These are phyloP conservation scores for Beroe forskalii DNA, from an alignment of 37 sponge, comb jelly and placozoan species.

Conservation along the genomic window DNA sequence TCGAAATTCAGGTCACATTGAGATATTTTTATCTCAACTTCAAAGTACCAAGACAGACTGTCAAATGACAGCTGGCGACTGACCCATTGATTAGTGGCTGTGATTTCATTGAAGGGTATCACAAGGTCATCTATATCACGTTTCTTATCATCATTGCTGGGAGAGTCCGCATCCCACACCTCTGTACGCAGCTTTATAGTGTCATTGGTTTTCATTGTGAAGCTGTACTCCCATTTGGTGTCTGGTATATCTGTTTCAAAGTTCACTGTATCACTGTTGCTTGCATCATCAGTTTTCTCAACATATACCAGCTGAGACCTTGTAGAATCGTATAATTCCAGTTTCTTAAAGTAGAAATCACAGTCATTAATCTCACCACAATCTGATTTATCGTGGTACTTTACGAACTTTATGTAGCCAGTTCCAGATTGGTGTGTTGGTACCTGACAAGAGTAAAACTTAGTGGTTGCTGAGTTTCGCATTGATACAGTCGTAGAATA, in stretches of 20 bases:
- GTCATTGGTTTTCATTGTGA: background rate
- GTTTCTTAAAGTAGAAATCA: conserved; percentile 36
- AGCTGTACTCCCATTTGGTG: background rate
- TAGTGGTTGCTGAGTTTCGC: no score
- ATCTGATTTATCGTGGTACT: background rate
- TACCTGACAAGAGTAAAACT: background rate
- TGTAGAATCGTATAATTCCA: background rate
- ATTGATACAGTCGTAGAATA: no score
- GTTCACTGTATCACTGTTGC: background rate
- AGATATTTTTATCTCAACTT: background rate
- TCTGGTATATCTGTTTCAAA: background rate
- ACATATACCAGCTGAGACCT: background rate
- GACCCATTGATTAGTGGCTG: background rate
- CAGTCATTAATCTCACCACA: background rate
- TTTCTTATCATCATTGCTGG: background rate
- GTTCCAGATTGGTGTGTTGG: background rate
- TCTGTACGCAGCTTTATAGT: background rate
- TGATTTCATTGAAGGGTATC: background rate
- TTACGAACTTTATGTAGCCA: background rate
- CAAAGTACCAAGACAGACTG: background rate
- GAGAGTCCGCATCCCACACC: background rate
- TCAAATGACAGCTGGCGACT: background rate
- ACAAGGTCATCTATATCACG: background rate
- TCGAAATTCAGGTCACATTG: background rate
- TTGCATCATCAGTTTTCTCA: background rate